Conservation (phyloP, 2,797 vertebrate species). For the Cottoperca gobio region DNA sequence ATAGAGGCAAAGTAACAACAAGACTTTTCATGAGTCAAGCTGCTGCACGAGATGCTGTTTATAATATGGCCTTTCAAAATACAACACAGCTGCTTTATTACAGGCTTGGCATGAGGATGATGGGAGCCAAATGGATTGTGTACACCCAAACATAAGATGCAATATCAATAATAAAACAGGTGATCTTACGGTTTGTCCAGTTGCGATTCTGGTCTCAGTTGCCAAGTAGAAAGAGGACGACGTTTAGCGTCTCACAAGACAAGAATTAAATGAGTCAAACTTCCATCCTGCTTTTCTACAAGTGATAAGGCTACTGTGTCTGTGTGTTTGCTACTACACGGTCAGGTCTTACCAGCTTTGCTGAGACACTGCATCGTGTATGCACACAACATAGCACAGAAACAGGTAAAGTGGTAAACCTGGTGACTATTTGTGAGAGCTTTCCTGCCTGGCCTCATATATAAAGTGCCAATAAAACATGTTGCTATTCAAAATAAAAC, state of each 20-base stretch:
- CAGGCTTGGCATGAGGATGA: conserved; percentile 5
- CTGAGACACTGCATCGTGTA: background rate
- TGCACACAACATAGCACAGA: background rate
- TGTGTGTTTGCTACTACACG: too few species aligned
- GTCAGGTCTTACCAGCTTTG: background rate
- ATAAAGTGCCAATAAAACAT: background rate
- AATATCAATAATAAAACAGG: conserved; percentile 41
- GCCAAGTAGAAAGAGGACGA: background rate
- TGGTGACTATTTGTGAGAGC: background rate
- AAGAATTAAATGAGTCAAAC: conserved; percentile 37
- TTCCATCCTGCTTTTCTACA: conserved; percentile 4
- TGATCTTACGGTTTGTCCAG: conserved; percentile 2
- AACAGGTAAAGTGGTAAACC: background rate
- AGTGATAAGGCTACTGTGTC: background rate
- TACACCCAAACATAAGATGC: conserved; percentile 14
- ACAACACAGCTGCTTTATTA: background rate
- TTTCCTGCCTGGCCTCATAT: background rate
- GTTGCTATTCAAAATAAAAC: background rate
- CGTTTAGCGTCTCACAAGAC: background rate
- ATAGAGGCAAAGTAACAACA: conserved; percentile 15
- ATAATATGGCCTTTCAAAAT: conserved; percentile 13
- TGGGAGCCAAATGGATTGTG: conserved; percentile 19
- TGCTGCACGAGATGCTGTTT: conserved; percentile 13
- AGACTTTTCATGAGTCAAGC: conserved; percentile 22
- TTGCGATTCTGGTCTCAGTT: conserved; percentile 1